Conservation (phyloP, 1,140 invertebrate species). For the Cherax destructor region DNA sequence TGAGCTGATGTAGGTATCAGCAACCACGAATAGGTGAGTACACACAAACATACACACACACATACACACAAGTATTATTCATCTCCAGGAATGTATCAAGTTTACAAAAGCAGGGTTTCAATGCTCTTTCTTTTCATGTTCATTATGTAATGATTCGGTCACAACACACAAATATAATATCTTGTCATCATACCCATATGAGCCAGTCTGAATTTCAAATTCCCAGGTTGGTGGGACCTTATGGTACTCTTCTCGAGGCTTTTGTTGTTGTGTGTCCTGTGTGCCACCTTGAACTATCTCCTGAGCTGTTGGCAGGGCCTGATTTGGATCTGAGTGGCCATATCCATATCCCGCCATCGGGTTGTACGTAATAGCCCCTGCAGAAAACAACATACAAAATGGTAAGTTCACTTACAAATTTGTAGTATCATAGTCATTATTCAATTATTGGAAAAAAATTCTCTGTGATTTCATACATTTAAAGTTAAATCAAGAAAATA, state of each 20-base stretch:
- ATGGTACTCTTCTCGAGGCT: constrained; percentile 22
- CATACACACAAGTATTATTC: too few relatives aligned
- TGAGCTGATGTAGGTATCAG: too few relatives aligned
- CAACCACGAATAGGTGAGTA: too few relatives aligned
- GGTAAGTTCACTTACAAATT: not conserved
- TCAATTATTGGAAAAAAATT: too few relatives aligned
- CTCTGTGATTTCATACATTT: too few relatives aligned
- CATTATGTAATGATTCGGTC: too few relatives aligned
- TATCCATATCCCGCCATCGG: constrained; percentile 69
- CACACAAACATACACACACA: too few relatives aligned
- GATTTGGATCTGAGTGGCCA: constrained; percentile 46
- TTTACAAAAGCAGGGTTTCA: too few relatives aligned
- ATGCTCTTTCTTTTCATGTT: too few relatives aligned
- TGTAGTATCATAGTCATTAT: too few relatives aligned
- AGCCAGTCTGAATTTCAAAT: constrained; percentile 24
- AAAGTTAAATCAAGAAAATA: not conserved
- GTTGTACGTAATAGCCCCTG: constrained; percentile 69
- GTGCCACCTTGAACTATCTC: constrained; percentile 41
- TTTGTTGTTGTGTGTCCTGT: constrained; percentile 1
- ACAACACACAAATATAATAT: too few relatives aligned
- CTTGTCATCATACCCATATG: constrained; percentile 29
- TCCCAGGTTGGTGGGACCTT: constrained; percentile 64
- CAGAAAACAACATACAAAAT: not conserved
- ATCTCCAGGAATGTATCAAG: too few relatives aligned
- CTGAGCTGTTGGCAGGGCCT: constrained; percentile 57